Evolutionary conservation across 2,113 vertebrate species (phyloP), one percentile per base, ranked within the genome.

Genomic region (Psilopogon haemacephalus): DNA sequence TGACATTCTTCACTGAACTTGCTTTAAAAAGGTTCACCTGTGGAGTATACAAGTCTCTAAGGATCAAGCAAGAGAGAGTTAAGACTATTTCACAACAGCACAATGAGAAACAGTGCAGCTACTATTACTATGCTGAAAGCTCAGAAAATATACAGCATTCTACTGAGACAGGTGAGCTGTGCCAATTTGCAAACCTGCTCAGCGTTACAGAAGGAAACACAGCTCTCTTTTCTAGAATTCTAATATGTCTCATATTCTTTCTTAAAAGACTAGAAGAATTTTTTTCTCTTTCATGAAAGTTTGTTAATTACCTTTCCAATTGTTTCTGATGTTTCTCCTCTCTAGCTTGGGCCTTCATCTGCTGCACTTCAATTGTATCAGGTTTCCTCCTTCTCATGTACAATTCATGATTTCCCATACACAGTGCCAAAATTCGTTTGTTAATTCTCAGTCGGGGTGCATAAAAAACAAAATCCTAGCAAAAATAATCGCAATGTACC

Each of bases 301-400:
- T 86, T 81, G 63, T 96, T 71, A 77, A 68, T 58, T 97, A 99
- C 99, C 98, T 99, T 97, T 99, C 99, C 97, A 99, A 94, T 97
- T 99, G 99, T 96, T 99, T 99, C 97, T 99, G 99, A 88, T 99
- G 99, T 94, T 99, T 99, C 97, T 99, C 99, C 89, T 99, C 99
- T 75, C 99, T 97, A 71, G 99, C 99, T 95, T 99, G 99, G 80
- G 99, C 99, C 96, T 99, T 99, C 99, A 99, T 99, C 97, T 99
- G 99, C 63, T 99, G 99, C 63, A 99, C 99, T 97, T 99, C 99
- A 33, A 99, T 99, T 76, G 99, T 99, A 96, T 99, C 99, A 5
- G 99, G 99, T 95, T 99, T 99, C 92, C 99, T 98, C 91, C 99
- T 98, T 80, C 99, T 98, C 99, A 99, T 99, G 96, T 99, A 99